A percentile compares a stretch with the other conserved stretches of the same genome.
These are phyloP conservation scores for Mercenaria mercenaria DNA, from an alignment of 1,140 invertebrate genomes.

Conservation along the genomic window DNA sequence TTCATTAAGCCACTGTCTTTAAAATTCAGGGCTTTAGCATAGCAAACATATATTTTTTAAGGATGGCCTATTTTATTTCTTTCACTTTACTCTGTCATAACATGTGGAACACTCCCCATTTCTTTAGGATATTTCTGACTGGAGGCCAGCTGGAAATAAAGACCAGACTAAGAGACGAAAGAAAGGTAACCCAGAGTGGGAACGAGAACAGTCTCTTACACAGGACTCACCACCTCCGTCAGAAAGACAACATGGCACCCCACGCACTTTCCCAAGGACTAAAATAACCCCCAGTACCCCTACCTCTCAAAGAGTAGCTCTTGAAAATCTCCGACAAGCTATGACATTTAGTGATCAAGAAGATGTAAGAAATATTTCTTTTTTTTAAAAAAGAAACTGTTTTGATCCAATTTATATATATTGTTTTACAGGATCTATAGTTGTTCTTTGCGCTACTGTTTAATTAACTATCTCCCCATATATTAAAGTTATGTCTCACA, in stretches of 20 bases:
- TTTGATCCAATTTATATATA: no score
- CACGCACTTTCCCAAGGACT: constrained; percentile 80
- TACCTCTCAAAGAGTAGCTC: constrained; percentile 78
- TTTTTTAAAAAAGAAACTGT: no score
- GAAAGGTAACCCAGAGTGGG: constrained; percentile 83
- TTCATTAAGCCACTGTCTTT: no score
- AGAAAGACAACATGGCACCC: constrained; percentile 80
- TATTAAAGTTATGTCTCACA: no score
- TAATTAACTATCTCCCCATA: no score
- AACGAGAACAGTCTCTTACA: constrained; percentile 82
- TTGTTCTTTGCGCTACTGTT: no score
- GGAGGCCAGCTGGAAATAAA: constrained; percentile 75
- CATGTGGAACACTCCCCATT: background rate
- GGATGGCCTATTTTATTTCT: no score
- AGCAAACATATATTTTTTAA: no score
- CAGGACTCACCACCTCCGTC: constrained; percentile 80
- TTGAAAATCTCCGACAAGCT: constrained; percentile 83
- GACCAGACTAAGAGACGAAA: constrained; percentile 80
- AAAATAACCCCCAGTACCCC: constrained; percentile 79
- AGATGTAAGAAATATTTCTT: constrained; percentile 76
- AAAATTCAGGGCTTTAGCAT: no score
- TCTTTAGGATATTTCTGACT: constrained; percentile 82
- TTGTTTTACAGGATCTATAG: no score
- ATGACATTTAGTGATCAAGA: constrained; percentile 83
- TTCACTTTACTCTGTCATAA: no score